Evolutionary conservation across 2,888 invertebrate species (phyloP).

Genomic region (Caenorhabditis zanzibari): DNA sequence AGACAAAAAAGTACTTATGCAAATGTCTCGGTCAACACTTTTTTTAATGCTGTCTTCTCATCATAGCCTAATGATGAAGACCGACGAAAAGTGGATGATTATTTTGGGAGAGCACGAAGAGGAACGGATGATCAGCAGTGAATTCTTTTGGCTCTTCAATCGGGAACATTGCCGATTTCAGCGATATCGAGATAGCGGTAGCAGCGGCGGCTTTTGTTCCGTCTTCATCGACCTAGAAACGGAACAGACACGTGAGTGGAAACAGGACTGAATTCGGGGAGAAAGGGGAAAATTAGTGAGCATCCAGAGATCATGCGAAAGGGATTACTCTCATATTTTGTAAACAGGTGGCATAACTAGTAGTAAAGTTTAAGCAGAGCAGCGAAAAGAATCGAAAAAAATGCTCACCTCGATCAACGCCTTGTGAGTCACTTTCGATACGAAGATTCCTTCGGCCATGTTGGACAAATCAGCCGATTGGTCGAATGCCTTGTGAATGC

Average conservation of each 20-base stretch:
- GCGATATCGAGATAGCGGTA: constrained; percentile 66
- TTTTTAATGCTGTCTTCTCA: not conserved
- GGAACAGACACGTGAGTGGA: constrained; percentile 18
- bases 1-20: constrained; percentile 13
- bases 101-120: constrained; percentile 68
- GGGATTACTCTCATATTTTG: not conserved
- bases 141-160: constrained; percentile 64
- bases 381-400: too few relatives aligned
- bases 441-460: constrained; percentile 68
- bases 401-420: constrained; percentile 79
- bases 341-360: too few relatives aligned
- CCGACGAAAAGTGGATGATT: constrained; percentile 68
- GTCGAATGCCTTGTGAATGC: constrained; percentile 72
- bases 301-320: not conserved
- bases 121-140: constrained; percentile 78
- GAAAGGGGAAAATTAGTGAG: constrained; percentile 5
- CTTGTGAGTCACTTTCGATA: constrained; percentile 79
- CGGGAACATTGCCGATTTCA: constrained; percentile 36
- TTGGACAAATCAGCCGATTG: constrained; percentile 72
- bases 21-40: not conserved
- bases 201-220: constrained; percentile 79
- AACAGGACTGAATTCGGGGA: not conserved
- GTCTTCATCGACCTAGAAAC: constrained; percentile 76
- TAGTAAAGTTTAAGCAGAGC: too few relatives aligned
- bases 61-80: constrained; percentile 50